Evolutionary conservation across 2,113 vertebrate species (phyloP).

Genomic region (Clarias macrocephalus): DNA sequence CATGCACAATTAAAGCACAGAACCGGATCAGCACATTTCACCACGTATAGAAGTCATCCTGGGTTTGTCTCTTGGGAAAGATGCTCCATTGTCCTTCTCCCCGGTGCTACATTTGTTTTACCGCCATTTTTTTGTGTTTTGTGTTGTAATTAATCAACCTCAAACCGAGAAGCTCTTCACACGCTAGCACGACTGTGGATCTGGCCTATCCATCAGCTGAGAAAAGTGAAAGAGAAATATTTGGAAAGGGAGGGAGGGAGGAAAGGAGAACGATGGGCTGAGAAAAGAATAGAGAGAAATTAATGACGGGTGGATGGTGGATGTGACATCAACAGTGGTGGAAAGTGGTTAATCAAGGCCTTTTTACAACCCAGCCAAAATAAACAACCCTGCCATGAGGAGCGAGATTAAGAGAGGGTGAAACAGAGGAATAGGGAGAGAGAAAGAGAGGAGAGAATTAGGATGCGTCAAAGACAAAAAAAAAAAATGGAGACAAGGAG

Average conservation of each 20-base stretch:
- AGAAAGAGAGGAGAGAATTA: background rate
- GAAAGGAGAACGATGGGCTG: background rate
- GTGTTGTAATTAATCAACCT: constrained; percentile 51
- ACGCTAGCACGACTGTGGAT: background rate
- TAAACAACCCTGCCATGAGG: constrained; percentile 37
- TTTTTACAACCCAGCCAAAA: constrained; percentile 47
- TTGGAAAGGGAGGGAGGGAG: background rate
- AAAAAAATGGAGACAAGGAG: background rate
- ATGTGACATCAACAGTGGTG: constrained; percentile 35
- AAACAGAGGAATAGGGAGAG: background rate
- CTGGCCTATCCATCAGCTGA: constrained; percentile 1
- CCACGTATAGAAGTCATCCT: background rate
- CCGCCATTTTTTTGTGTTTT: constrained; percentile 9
- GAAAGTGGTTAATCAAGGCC: constrained; percentile 51
- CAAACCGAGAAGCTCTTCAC: constrained; percentile 29
- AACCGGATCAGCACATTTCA: constrained; percentile 11
- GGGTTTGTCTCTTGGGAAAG: constrained; percentile 6
- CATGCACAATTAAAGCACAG: constrained; percentile 49
- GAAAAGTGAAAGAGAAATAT: constrained; percentile 10
- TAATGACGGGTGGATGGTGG: constrained; percentile 40
- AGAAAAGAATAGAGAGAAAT: constrained; percentile 43
- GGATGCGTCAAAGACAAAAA: constrained; percentile 3
- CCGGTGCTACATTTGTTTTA: background rate
- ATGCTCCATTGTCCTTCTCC: constrained; percentile 34
- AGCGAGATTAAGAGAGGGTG: background rate